Evolutionary conservation across 2,113 vertebrate species (phyloP).

Genomic region (Phrynosoma platyrhinos): DNA sequence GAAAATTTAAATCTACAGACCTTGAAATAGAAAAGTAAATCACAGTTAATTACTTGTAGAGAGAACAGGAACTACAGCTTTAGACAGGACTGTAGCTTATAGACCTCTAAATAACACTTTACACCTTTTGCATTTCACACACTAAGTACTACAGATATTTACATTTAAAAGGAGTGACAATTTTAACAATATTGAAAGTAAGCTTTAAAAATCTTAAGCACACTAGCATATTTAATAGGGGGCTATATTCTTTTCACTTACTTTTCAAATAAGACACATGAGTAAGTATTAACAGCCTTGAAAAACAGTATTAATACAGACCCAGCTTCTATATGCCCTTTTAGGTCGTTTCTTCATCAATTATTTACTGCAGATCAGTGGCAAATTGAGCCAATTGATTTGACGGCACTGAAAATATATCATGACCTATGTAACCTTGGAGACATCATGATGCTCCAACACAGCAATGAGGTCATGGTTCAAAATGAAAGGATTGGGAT

Average conservation of each 20-base stretch:
- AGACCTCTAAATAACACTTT: neutral
- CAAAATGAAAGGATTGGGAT: neutral
- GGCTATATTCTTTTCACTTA: neutral
- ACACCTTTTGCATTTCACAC: neutral
- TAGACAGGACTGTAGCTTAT: neutral
- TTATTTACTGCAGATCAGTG: neutral
- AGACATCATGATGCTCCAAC: neutral
- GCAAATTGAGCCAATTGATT: neutral
- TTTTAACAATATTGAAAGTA: neutral
- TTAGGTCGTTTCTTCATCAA: neutral
- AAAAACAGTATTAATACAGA: neutral
- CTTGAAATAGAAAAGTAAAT: slow-evolving; percentile 72
- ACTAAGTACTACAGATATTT: neutral
- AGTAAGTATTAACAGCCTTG: neutral
- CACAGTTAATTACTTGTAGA: neutral
- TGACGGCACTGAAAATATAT: neutral
- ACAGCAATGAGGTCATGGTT: neutral
- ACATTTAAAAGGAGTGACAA: neutral
- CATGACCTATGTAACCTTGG: neutral
- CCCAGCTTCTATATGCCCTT: neutral
- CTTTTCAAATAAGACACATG: neutral
- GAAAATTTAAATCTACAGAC: slow-evolving; percentile 87
- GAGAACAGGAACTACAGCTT: slow-evolving; percentile 12
- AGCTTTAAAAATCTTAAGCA: neutral
- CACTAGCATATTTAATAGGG: neutral